A percentile compares a stretch with the other conserved stretches of the same genome.
phyloP scores from a whole-genome alignment of 2,797 vertebrate species.

The Heteromormyrus szaboi region DNA sequence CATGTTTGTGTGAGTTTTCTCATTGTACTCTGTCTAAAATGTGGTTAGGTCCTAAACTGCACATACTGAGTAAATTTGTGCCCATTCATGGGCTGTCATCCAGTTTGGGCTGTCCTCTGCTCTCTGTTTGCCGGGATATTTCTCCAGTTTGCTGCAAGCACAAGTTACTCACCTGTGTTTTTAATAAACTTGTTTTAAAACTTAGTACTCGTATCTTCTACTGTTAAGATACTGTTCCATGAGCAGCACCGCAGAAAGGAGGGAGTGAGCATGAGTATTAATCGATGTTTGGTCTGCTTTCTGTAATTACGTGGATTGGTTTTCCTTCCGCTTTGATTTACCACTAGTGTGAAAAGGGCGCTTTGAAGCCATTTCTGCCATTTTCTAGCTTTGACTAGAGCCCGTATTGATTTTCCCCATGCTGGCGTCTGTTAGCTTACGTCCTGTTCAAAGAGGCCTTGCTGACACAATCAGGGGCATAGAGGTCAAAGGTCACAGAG shows the following conservation, averaged over 20 bases:
- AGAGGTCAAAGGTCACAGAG: slow-evolving; percentile 21
- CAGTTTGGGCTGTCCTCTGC: background rate
- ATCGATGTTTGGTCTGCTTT: slow-evolving; percentile 13
- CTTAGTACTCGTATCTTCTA: slow-evolving; percentile 10
- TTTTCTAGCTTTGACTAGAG: slow-evolving; percentile 63
- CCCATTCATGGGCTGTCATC: background rate
- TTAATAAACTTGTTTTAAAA: slow-evolving; percentile 35
- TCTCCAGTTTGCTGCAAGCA: background rate
- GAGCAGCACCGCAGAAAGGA: background rate
- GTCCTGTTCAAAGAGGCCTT: slow-evolving; percentile 59
- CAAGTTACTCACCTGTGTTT: background rate
- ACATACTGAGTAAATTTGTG: background rate
- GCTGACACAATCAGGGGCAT: slow-evolving; percentile 15
- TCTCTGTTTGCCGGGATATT: background rate
- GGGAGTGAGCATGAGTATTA: background rate
- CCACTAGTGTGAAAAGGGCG: slow-evolving; percentile 54
- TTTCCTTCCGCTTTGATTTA: slow-evolving; percentile 65
- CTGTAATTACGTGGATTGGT: slow-evolving; percentile 58
- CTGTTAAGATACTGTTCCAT: slow-evolving; percentile 12
- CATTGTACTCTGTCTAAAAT: background rate
- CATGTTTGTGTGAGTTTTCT: background rate
- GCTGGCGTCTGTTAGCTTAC: slow-evolving; percentile 60
- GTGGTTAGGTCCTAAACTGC: background rate
- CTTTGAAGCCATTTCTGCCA: slow-evolving; percentile 71
- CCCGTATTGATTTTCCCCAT: slow-evolving; percentile 62